Conservation (phyloP, 30 jellyfish, hydroid and myxozoan species). For the Aurelia coerulea region DNA sequence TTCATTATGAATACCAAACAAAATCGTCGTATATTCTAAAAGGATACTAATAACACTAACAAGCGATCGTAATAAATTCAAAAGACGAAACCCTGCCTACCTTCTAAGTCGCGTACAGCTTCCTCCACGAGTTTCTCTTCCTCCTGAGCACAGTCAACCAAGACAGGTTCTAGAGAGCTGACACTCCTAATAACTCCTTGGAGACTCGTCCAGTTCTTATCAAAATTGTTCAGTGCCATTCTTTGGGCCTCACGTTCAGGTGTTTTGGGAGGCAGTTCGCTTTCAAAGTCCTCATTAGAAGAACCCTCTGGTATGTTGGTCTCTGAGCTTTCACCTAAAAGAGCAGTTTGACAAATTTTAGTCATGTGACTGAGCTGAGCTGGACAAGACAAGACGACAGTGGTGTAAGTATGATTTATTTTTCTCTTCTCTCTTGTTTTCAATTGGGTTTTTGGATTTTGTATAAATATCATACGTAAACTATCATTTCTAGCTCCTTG, state of each 20-base stretch:
- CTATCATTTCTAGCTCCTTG: too few species aligned
- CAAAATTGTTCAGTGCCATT: conserved; percentile 57
- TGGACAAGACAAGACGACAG: too few species aligned
- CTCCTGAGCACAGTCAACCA: conserved; percentile 59
- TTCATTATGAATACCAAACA: too few species aligned
- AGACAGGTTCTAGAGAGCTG: conserved; percentile 60
- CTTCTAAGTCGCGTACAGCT: conserved; percentile 65
- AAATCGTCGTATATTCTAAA: too few species aligned
- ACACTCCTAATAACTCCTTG: conserved; percentile 73
- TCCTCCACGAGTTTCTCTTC: conserved; percentile 44
- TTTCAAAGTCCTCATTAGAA: background rate
- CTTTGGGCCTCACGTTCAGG: conserved; percentile 52
- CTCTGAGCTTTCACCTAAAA: conserved; percentile 2
- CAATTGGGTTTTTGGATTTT: too few species aligned
- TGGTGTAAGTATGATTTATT: too few species aligned
- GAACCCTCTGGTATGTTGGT: background rate
- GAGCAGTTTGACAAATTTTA: too few species aligned
- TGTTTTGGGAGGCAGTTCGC: conserved; percentile 52
- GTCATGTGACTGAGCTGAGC: too few species aligned
- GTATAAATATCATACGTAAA: too few species aligned
- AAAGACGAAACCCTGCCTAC: conserved; percentile 4
- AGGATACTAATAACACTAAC: too few species aligned
- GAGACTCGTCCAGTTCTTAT: conserved; percentile 78
- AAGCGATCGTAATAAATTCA: too few species aligned
- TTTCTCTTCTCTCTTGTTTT: too few species aligned